phyloP scores from a whole-genome alignment of 2,888 invertebrate species.

The Adelognathus sp. region DNA sequence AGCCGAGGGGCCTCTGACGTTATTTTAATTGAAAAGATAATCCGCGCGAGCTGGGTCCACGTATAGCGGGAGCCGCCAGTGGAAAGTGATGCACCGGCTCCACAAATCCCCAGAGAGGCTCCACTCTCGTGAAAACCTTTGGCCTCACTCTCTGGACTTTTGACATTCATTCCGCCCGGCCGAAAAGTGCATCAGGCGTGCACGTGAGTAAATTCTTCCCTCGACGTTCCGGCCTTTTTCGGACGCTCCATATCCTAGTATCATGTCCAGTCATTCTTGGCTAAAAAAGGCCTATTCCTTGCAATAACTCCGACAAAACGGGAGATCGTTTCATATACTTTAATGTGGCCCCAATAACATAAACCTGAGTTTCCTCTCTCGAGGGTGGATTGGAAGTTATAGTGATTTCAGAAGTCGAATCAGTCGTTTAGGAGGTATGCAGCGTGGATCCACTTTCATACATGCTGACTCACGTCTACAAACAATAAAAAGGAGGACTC shows the following conservation, averaged over 20 bases:
- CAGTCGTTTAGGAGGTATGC: no score
- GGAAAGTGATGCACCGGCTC: constrained; percentile 32
- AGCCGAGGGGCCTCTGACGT: constrained; percentile 53
- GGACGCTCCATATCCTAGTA: neutral
- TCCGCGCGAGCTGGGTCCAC: constrained; percentile 26
- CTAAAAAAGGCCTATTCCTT: no score
- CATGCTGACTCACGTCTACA: no score
- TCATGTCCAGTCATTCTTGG: no score
- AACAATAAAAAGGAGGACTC: no score
- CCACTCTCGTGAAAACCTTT: constrained; percentile 42
- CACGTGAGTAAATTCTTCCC: neutral
- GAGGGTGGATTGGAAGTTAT: no score
- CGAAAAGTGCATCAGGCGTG: constrained; percentile 60
- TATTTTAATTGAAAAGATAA: constrained; percentile 65
- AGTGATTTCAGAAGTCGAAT: no score
- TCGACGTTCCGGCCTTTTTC: neutral
- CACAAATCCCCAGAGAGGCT: constrained; percentile 13
- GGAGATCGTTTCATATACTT: no score
- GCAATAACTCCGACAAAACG: no score
- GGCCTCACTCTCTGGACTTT: constrained; percentile 41
- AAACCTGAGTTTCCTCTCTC: no score
- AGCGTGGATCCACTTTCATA: no score
- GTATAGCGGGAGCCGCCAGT: constrained; percentile 1
- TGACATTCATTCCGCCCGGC: constrained; percentile 47
- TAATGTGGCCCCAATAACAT: no score